Evolutionary conservation across 2,888 invertebrate genomes (phyloP), one percentile per base, ranked within the genome.

Genomic region (Sicus ferrugineus): DNA sequence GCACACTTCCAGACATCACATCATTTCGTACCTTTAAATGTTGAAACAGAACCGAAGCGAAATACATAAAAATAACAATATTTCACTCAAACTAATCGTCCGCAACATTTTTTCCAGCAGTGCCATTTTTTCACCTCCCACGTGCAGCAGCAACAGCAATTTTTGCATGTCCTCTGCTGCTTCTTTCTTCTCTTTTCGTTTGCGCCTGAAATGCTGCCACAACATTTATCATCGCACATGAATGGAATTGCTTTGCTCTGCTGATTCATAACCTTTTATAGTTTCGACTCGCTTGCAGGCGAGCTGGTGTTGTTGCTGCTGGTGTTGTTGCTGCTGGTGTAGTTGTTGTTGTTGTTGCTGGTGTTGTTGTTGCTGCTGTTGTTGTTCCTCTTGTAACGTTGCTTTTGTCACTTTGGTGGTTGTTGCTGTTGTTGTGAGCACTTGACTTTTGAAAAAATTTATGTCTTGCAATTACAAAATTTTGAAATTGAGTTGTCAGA

Each of bases 191-290:
- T 6, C 28, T 54, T 54, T 54, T 2, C 54, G 14, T 28, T 54
- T 67, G 21, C 59, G 59, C 67, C 67, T 21, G 58, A 67, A 67
- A 67, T 59, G 67, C 67, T 67, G 67, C 67, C 59, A 59, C 67
- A 61, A 67, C 67, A 67, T 67, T 67, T 59, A 67, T 67, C 67
- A 67, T 48, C 34, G 28, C 67, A 67, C 67, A 58, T 59, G 67
- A 67, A 30, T 59, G 67, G 67, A 67, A 67, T 58, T 67, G 58
- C 48, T 58, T 59, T 67, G 61, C 38, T 61, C 26, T 61, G 58
- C 67, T 67, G 67, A 67, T 48, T 67, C 59, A 67, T 67, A 67
- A 67, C 67, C 59, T 31, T 59, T 59, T 46, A 46, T 48, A 46
- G 23, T 46, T 46, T 48, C 16, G 14, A 19, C 30, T 50, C 21